Evolutionary conservation across 1,140 invertebrate species (phyloP), one percentile per base, ranked within the genome.

Genomic region (Neotoxoptera formosana): DNA sequence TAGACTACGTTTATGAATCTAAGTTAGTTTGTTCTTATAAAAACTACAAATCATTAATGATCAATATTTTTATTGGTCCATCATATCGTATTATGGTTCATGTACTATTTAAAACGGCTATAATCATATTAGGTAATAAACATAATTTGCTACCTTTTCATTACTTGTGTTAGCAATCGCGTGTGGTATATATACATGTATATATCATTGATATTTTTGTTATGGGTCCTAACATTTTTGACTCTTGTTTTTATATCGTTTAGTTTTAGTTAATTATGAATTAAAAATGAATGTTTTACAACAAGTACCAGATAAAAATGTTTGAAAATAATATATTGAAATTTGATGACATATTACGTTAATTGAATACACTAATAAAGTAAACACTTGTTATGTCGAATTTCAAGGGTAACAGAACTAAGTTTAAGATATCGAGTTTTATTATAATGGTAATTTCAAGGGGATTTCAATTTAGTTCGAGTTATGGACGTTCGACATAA

Each of bases 231-330:
- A 87, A 47, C 30, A 48, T 14, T 30, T 87, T 47, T 48, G 17
- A 47, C 2, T 86, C 25, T 47, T 6, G 11, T n/a, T 86, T 47
- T 11, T 45, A 84, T n/a, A 20, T 14, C 2, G 14, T 76, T 6
- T 7, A 76, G 8, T 76, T 17, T n/a, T 76, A 30, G 21, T 84
- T 14, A 88, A 51, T 30, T 17, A 48, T 51, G 21, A 89, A 36
- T 53, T 36, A 56, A 89, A 36, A 30, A 30, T 36, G 3, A 21
- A 14, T 67, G 47, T 76, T 4, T 67, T 90, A 90, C 89, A 90
- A 90, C 45, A 47, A 90, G 89, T 90, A 90, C 89, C 89, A 67
- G 89, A n/a, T 47, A 45, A 67, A 67, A 45, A 67, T n/a, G 1
- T 67, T 45, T 60, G 20, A 60, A 47, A 67, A 45, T 45, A 67